Conservation (phyloP, 2,888 invertebrate genomes). For the Syrphus vitripennis region DNA sequence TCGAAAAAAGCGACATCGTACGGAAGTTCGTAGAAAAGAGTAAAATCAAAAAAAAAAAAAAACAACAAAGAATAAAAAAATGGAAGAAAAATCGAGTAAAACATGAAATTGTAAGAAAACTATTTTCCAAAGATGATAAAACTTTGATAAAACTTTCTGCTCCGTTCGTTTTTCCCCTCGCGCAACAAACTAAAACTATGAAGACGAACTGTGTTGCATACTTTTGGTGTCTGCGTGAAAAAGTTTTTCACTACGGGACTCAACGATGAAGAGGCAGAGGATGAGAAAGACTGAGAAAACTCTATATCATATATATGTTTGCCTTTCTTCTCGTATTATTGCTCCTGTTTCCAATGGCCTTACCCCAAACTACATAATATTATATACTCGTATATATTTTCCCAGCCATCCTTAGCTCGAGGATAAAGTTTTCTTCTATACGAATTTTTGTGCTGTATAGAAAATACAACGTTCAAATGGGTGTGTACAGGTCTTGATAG, state of each 20-base stretch:
- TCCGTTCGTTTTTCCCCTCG: conserved; percentile 5
- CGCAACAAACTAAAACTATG: neutral
- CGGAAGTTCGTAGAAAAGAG: conserved; percentile 33
- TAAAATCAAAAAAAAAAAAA: neutral
- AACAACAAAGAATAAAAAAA: neutral
- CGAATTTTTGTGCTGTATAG: conserved; percentile 17
- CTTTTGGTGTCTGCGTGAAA: conserved; percentile 45
- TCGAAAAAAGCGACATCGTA: neutral
- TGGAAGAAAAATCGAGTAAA: conserved; percentile 27
- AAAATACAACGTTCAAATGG: conserved; percentile 27
- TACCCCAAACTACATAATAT: neutral
- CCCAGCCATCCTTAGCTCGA: conserved; percentile 4
- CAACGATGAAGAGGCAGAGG: neutral
- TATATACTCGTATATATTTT: neutral
- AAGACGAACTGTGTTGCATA: conserved; percentile 22
- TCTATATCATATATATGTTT: neutral
- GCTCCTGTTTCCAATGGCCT: conserved; percentile 11
- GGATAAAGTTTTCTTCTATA: conserved; percentile 37
- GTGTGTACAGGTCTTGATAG: conserved; percentile 50
- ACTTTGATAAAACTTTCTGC: conserved; percentile 65
- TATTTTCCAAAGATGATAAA: conserved; percentile 69
- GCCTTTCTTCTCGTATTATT: neutral
- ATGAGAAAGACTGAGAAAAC: neutral
- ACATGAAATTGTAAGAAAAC: conserved; percentile 66
- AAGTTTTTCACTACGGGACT: conserved; percentile 21